A percentile compares a stretch with the other conserved stretches of the same genome.
Conservation (phyloP, 1,140 invertebrate genomes). For the Nasonia vitripennis region DNA sequence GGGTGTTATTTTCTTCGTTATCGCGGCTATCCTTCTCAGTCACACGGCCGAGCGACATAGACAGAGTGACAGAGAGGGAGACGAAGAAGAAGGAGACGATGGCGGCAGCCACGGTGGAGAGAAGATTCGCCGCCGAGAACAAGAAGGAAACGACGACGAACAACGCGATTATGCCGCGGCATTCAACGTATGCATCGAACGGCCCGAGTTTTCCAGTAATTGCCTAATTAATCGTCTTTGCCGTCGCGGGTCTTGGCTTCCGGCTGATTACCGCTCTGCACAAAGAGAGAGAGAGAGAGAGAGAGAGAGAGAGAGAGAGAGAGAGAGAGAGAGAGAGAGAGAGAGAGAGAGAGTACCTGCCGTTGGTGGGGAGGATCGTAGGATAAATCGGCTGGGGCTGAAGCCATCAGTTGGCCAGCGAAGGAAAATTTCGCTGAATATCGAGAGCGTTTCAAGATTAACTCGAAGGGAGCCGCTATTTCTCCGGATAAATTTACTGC, state of each 20-base stretch:
- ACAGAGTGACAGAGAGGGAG: neutral
- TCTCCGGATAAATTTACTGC: too few species aligned
- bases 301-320: neutral
- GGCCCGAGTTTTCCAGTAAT: slow-evolving; percentile 42
- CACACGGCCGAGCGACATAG: neutral
- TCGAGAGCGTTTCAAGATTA: neutral
- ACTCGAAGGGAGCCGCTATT: too few species aligned
- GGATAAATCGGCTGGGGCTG: slow-evolving; percentile 14
- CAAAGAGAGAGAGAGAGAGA: neutral
- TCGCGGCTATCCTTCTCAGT: neutral
- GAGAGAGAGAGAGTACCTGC: slow-evolving; percentile 12
- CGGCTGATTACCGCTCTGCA: neutral
- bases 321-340: slow-evolving; percentile 23
- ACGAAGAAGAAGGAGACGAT: slow-evolving; percentile 49
- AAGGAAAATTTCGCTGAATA: slow-evolving; percentile 18
- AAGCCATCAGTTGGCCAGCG: slow-evolving; percentile 1
- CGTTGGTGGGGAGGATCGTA: neutral
- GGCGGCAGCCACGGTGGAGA: slow-evolving; percentile 11
- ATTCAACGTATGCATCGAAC: neutral
- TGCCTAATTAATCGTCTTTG: slow-evolving; percentile 22
- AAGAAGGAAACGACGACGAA: neutral
- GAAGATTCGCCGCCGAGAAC: neutral
- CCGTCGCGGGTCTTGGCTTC: neutral
- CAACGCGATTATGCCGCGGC: neutral
- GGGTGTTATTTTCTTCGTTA: slow-evolving; percentile 10